A percentile compares a stretch with the other conserved stretches of the same genome.
phyloP scores from a whole-genome alignment of 35 echinoderm and acorn worm genomes.

The Apostichopus japonicus region DNA sequence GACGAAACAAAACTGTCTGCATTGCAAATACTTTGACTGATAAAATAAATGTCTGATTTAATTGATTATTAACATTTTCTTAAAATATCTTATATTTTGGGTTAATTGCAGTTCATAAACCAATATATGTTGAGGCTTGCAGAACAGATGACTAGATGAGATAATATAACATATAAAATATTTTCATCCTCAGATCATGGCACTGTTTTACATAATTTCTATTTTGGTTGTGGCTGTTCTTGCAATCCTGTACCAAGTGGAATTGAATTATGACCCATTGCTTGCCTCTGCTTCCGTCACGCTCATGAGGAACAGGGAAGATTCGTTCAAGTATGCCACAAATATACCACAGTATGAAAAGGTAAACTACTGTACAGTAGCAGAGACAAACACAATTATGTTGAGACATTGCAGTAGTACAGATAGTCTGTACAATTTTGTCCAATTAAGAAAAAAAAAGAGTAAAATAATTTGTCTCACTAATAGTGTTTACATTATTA shows the following conservation, averaged over 20 bases:
- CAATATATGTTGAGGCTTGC: too few relatives aligned
- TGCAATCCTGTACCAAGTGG: conserved; percentile 43
- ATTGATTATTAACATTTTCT: too few relatives aligned
- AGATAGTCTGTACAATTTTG: neutral
- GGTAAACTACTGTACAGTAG: neutral
- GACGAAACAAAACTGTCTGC: too few relatives aligned
- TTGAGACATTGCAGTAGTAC: neutral
- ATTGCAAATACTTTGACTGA: too few relatives aligned
- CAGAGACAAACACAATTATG: neutral
- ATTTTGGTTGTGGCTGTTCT: conserved; percentile 41
- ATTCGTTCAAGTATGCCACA: conserved; percentile 54
- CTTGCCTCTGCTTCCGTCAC: conserved; percentile 21
- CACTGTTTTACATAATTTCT: neutral
- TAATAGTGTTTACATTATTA: too few relatives aligned
- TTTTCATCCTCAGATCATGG: conserved; percentile 31
- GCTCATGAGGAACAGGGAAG: conserved; percentile 29
- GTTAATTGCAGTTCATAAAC: too few relatives aligned
- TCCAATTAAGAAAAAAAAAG: neutral
- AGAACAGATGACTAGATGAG: too few relatives aligned
- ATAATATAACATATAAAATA: neutral
- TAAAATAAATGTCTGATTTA: too few relatives aligned
- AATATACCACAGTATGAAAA: conserved; percentile 52
- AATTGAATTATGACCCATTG: conserved; percentile 34
- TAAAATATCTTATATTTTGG: too few relatives aligned
- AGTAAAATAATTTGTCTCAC: too few relatives aligned